phyloP scores from a whole-genome alignment of 2,888 invertebrate genomes.

The Sinopyrophorus schimmeli region DNA sequence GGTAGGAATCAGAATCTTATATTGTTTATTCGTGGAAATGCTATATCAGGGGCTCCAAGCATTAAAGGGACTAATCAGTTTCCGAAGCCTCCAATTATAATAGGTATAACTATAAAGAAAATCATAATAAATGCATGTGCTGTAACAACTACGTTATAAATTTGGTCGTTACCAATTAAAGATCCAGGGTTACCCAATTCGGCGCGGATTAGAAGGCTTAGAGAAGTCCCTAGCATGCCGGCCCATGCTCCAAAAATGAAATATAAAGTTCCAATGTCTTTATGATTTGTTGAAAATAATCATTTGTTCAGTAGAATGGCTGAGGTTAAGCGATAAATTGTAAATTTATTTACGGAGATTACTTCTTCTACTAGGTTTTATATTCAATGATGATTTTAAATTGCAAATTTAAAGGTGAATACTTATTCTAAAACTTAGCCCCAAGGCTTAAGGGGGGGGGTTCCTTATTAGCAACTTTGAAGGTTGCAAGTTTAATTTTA shows the following conservation, averaged over 20 bases:
- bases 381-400: constrained; percentile 64
- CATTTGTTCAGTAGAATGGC: constrained; percentile 70
- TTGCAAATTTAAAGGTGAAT: constrained; percentile 64
- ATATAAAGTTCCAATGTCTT: constrained; percentile 76
- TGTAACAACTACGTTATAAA: constrained; percentile 55
- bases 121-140: too few relatives aligned
- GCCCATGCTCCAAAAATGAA: constrained; percentile 70
- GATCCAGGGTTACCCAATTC: constrained; percentile 70
- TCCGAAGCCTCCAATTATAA: constrained; percentile 82
- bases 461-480: constrained; percentile 65
- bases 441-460: constrained; percentile 64
- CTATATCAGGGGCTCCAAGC: constrained; percentile 78
- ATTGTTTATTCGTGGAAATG: constrained; percentile 82
- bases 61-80: constrained; percentile 80
- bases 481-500: too few relatives aligned
- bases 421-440: constrained; percentile 40
- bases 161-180: constrained; percentile 73
- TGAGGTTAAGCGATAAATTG: constrained; percentile 66
- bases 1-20: constrained; percentile 82
- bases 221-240: constrained; percentile 69
- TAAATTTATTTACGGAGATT: constrained; percentile 63
- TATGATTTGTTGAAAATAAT: constrained; percentile 73
- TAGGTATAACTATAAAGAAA: constrained; percentile 71
- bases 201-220: constrained; percentile 73
- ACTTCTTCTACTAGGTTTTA: constrained; percentile 60